Evolutionary conservation across 2,888 invertebrate genomes (phyloP), one percentile per base, ranked within the genome.

Genomic region (Embidobia sp.): DNA sequence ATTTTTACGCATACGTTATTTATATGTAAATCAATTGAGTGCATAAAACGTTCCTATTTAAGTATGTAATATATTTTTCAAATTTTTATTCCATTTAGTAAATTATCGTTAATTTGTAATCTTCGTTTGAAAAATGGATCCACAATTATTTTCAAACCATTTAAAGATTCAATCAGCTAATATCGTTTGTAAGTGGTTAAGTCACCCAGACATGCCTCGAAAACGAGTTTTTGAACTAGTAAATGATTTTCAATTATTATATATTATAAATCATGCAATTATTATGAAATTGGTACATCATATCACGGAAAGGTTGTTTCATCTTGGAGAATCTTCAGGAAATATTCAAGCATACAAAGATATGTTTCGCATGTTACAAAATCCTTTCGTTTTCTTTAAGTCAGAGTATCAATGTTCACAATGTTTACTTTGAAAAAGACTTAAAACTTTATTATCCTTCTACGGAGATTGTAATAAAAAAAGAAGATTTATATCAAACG

Each of bases 331-430:
- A 40, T 19, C 33, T 11, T 8, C 27, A 13, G 46, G 31, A 3
- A 70, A 70, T 51, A 16, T 70, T 51, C 7, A 44, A 48, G 59
- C 51, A 8, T 64, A 64, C 13, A 1, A 51, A 64, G 0, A 35
- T n/a, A 64, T 64, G 63, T 18, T 64, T 22, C 1, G 5, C 8
- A 27, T 8, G 1, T 37, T 59, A 22, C 27, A 44, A 33, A 59
- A 44, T 46, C 53, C 53, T 8, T 53, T 53, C n/a, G 5, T 33
- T 5, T 37, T 26, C 19, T 37, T 37, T 4, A 26, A 37, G 13
- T 15, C n/a, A 10, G 37, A 53, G 33, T 13, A 53, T 40, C 26
- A 7, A n/a, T n/a, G 8, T n/a, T 26, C 37, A 15, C 10, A 40
- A n/a, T n/a, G n/a, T n/a, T 15, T 44, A 42, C 19, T 57, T 57